Percentiles rank a stretch among this genome's conserved stretches.
Conservation (phyloP, 2,113 vertebrate species). For the Piaya cayana region DNA sequence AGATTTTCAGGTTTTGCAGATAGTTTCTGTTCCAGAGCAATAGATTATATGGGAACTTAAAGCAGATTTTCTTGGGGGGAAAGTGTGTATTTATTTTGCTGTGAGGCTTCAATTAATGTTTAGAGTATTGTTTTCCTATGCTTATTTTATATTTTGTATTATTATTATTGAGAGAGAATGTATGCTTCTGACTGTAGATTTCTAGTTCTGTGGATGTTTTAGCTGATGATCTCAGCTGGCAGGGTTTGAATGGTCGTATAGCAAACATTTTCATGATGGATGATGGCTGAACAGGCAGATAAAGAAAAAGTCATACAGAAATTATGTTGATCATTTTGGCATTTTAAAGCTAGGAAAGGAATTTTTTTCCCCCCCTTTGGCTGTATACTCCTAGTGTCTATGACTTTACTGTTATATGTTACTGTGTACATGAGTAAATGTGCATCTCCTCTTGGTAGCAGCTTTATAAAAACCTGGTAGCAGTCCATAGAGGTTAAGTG, state of each 20-base stretch:
- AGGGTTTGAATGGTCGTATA: background rate
- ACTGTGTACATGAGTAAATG: background rate
- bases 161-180: background rate
- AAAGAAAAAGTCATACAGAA: background rate
- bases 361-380: background rate
- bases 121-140: background rate
- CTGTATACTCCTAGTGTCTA: background rate
- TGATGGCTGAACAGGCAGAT: background rate
- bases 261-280: background rate
- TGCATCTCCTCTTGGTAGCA: background rate
- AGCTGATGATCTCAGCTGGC: background rate
- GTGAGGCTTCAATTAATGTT: background rate
- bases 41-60: background rate
- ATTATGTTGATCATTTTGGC: background rate
- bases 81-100: background rate
- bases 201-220: background rate
- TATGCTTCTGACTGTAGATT: background rate
- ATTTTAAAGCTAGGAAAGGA: background rate
- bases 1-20: background rate
- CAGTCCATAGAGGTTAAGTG: background rate
- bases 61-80: fast-evolving
- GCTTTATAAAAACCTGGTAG: background rate
- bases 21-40: background rate
- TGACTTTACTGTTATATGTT: background rate
- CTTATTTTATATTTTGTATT: background rate